Conservation (phyloP, 23 tunicate species). For the Trididemnum miniatum region DNA sequence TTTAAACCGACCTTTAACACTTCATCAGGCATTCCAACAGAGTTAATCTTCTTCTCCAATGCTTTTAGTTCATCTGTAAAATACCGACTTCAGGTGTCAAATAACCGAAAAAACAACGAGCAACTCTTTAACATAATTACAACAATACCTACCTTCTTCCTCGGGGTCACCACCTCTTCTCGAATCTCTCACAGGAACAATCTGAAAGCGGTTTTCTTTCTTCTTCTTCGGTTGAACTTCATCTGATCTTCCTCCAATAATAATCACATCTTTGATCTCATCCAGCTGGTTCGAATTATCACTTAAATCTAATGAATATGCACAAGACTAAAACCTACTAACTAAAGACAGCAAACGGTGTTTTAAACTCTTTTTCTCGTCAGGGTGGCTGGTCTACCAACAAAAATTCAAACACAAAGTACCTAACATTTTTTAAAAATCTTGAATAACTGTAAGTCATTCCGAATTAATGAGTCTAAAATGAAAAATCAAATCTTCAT, state of each 20-base stretch:
- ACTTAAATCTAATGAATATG: background rate
- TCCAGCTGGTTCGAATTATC: background rate
- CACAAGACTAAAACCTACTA: too few relatives aligned
- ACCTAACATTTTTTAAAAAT: too few relatives aligned
- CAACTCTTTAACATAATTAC: too few relatives aligned
- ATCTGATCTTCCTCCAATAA: slow-evolving; percentile 26
- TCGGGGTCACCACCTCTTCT: background rate
- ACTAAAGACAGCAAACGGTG: too few relatives aligned
- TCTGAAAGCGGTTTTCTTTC: slow-evolving; percentile 22
- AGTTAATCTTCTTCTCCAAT: slow-evolving; percentile 38
- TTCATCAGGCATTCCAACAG: slow-evolving; percentile 38
- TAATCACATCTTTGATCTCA: slow-evolving; percentile 33
- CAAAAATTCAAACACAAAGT: too few relatives aligned
- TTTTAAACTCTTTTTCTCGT: too few relatives aligned
- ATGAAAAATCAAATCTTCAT: too few relatives aligned
- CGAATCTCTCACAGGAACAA: slow-evolving; percentile 21
- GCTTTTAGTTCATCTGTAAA: slow-evolving; percentile 39
- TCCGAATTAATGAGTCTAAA: background rate
- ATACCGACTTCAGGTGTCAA: too few relatives aligned
- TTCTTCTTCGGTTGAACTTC: background rate
- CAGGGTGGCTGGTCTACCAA: too few relatives aligned
- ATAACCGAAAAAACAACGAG: too few relatives aligned
- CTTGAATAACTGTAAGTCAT: too few relatives aligned
- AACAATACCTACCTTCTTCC: slow-evolving; percentile 17
- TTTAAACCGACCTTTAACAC: slow-evolving; percentile 38